A percentile compares a stretch with the other conserved stretches of the same genome.
These are phyloP conservation scores for Nannobrachium achirus DNA, from an alignment of 2,113 vertebrate genomes.

Conservation along the genomic window DNA sequence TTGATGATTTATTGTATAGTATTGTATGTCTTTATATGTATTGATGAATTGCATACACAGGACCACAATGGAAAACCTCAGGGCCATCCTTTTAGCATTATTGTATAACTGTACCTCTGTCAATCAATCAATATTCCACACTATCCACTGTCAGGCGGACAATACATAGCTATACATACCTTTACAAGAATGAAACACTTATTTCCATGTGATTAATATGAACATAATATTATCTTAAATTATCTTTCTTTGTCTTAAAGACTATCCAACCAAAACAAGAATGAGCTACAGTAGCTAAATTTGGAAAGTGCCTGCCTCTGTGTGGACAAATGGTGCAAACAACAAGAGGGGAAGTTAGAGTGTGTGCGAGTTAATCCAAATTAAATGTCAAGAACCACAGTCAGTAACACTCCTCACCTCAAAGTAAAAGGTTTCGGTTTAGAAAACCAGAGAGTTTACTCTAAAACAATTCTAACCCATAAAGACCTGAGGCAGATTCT, in stretches of 20 bases:
- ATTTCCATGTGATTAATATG: neutral
- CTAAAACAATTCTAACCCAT: neutral
- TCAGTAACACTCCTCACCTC: conserved; percentile 2
- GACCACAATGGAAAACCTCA: too few species aligned
- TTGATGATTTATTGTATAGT: too few species aligned
- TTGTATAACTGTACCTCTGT: too few species aligned
- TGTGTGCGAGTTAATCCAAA: conserved; percentile 45
- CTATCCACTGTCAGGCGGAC: too few species aligned
- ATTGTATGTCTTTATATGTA: too few species aligned
- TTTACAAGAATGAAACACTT: too few species aligned
- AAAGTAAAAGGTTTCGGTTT: conserved; percentile 19
- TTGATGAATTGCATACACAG: too few species aligned
- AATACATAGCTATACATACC: too few species aligned
- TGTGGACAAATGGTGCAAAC: conserved; percentile 56
- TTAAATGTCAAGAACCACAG: neutral
- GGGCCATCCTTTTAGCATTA: too few species aligned
- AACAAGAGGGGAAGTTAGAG: conserved; percentile 59
- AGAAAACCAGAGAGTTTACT: neutral
- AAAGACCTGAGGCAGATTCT: too few species aligned
- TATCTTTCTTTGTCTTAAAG: neutral
- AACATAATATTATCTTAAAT: neutral
- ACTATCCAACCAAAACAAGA: neutral
- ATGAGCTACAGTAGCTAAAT: conserved; percentile 18
- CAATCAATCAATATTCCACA: too few species aligned
- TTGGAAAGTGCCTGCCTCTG: conserved; percentile 27